Conservation (phyloP, 2,797 vertebrate species). For the Aselliscus stoliczkanus region DNA sequence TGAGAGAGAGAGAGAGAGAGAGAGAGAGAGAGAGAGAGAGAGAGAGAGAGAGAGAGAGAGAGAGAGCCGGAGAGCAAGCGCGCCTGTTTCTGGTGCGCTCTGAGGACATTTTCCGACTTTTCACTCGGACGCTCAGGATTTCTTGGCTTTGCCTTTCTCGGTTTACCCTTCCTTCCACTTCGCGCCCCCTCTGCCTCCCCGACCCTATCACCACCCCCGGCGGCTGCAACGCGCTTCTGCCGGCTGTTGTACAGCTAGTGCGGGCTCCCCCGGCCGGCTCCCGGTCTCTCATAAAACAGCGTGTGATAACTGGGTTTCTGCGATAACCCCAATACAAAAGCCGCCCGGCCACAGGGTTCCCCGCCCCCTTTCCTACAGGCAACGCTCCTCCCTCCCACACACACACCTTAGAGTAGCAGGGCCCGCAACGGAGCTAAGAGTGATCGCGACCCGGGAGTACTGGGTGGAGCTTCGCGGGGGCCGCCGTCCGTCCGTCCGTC, state of each 20-base stretch:
- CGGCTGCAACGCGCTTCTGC: slow-evolving; percentile 67
- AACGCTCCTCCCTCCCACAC: neutral
- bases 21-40: neutral
- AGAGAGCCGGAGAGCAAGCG: neutral
- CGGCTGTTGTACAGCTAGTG: slow-evolving; percentile 67
- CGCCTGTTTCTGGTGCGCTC: neutral
- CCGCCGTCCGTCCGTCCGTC: neutral
- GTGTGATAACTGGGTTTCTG: slow-evolving; percentile 74
- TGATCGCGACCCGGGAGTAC: neutral
- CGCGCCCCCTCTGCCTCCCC: neutral
- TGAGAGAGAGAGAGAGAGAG: too few relatives aligned
- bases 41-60: neutral
- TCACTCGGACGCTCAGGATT: slow-evolving; percentile 72
- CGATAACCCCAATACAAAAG: neutral
- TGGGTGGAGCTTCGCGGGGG: neutral
- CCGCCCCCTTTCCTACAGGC: neutral
- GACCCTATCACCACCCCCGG: neutral
- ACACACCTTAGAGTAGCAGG: neutral
- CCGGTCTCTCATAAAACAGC: slow-evolving; percentile 73
- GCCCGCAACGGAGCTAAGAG: neutral
- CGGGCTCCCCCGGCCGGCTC: slow-evolving; percentile 69
- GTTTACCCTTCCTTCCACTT: neutral
- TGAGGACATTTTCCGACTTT: slow-evolving; percentile 75
- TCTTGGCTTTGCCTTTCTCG: slow-evolving; percentile 62
- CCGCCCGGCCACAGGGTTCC: neutral